Evolutionary conservation across 30 jellyfish, hydroid and myxozoan genomes (phyloP).

Genomic region (Chrysaora quinquecirrha): DNA sequence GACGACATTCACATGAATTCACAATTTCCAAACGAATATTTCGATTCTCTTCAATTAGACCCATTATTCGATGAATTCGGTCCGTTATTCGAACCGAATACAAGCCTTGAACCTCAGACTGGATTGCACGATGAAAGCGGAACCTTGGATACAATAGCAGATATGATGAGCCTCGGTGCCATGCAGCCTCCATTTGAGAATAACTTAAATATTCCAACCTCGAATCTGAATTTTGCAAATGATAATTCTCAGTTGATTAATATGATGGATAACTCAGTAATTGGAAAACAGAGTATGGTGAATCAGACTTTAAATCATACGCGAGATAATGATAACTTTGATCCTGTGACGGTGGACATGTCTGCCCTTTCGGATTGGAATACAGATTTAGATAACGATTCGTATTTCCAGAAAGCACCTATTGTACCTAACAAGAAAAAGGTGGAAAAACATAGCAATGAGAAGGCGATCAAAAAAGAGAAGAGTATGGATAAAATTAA

Average conservation of each 20-base stretch:
- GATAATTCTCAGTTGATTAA: not conserved
- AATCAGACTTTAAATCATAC: no score
- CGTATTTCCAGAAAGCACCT: not conserved
- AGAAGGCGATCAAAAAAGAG: not conserved
- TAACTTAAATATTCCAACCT: not conserved
- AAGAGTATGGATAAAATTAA: conserved; percentile 2
- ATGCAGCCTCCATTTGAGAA: conserved; percentile 4
- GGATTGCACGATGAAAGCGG: not conserved
- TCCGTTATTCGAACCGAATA: not conserved
- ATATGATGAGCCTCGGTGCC: conserved; percentile 21
- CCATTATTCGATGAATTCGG: conserved; percentile 6
- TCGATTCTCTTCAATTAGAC: conserved; percentile 13
- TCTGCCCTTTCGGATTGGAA: not conserved
- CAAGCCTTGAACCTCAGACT: conserved; percentile 16
- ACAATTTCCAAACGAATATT: conserved; percentile 17
- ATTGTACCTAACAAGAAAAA: not conserved
- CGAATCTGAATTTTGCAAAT: not conserved
- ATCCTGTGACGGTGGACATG: not conserved
- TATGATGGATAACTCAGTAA: not conserved
- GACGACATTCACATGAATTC: conserved; percentile 10
- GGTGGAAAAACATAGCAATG: not conserved
- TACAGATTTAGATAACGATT: not conserved
- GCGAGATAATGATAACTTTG: not conserved
- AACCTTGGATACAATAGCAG: conserved; percentile 22
- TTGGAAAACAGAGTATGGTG: no score